phyloP scores from a whole-genome alignment of 2,888 invertebrate species.

The Aspidiotus rigidus region DNA sequence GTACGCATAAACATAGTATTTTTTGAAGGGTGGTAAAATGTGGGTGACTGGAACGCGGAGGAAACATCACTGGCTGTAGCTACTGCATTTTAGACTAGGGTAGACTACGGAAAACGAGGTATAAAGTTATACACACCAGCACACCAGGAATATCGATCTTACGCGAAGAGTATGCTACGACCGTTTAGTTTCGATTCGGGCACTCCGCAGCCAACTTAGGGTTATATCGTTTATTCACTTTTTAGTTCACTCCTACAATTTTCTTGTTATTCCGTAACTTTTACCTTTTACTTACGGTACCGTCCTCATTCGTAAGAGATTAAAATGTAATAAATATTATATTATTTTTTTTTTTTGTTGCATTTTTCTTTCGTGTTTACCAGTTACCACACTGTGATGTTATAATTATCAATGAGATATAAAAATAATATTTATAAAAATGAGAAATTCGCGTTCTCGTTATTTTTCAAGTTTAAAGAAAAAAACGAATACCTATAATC shows the following conservation, averaged over 20 bases:
- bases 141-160: slow-evolving; percentile 32
- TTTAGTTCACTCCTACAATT: neutral
- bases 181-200: slow-evolving; percentile 27
- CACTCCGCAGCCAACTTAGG: slow-evolving; percentile 24
- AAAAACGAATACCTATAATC: slow-evolving; percentile 10
- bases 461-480: slow-evolving; percentile 16
- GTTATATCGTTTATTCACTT: slow-evolving; percentile 23
- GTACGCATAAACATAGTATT: slow-evolving; percentile 19
- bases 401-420: neutral
- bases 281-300: too few species aligned
- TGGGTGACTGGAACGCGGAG: slow-evolving; percentile 8
- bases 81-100: slow-evolving; percentile 29
- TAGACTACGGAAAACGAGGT: slow-evolving; percentile 21
- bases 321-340: too few species aligned
- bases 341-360: neutral
- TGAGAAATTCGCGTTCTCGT: slow-evolving; percentile 24
- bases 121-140: slow-evolving; percentile 17
- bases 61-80: slow-evolving; percentile 14
- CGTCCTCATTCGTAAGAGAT: too few species aligned
- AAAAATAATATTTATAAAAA: slow-evolving; percentile 6
- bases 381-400: slow-evolving; percentile 17
- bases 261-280: too few species aligned
- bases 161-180: slow-evolving; percentile 25
- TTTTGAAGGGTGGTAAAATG: slow-evolving; percentile 30
- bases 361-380: slow-evolving; percentile 9